Base-by-base conservation (phyloP, 1,140 invertebrate genomes). In the Drosophila mauritiana region DNA sequence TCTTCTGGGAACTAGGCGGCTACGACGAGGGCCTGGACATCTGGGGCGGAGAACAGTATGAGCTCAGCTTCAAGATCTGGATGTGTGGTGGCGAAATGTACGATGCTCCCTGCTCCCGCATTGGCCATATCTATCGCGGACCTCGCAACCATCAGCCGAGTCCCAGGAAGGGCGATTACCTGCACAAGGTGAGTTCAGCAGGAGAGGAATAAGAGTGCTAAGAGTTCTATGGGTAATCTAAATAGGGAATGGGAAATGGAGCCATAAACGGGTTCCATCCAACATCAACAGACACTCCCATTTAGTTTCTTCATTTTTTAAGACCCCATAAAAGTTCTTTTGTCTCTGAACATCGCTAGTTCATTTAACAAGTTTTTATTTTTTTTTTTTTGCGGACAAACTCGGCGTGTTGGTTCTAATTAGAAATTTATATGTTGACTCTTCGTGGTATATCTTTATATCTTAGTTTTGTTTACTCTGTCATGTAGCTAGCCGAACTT, bases 1-100 rank as follows among this genome's bases (percentile, higher is more conserved):
- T 97, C 88, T 99, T 99, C 93, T 99, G 98, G 96, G 97, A 99
- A 93, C 93, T 99, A 54, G 98, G 98, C 13, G 97, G 97, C 4
- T 99, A 99, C 91, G 98, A 99, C 93, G 95, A 95, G 45, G 96
- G 96, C 4, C 94, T 99, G 86, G 98, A 97, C 80, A 97, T 96
- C 93, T 99, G 98, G 98, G 98, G 98, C 40, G 98, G 98, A 25
- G 98, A 99, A 92, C 99, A 99, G 89, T 96, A 99, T 58, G 98
- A 99, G 93, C 94, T 99, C 45, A 99, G 98, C 54, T 99, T 99
- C 82, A 97, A 99, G 93, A 97, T 98, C 57, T 97, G 96, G 96
- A 96, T 96, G 91, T 97, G 96, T 79, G 98, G 94, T 93, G 99
- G 99, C 84, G 96, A 96, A 94, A 98, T 97, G 98, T 95, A 93